Base-by-base conservation (phyloP, 2,888 invertebrate genomes). In the Dione vanillae region DNA sequence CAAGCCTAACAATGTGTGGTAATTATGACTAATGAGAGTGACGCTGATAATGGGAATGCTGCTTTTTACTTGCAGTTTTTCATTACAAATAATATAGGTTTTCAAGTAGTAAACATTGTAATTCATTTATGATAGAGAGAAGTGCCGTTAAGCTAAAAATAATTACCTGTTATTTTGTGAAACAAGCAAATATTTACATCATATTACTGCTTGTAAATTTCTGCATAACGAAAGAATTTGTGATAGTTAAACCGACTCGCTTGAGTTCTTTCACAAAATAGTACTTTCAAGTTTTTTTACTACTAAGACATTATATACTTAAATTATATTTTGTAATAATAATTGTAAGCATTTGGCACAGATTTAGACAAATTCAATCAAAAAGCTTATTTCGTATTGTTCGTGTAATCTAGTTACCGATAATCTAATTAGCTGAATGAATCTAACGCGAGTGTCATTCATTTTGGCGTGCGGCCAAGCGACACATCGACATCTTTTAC, bases 391-490 rank as follows among this genome's bases (percentile, higher is more conserved):
- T 56, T 40, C 56, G 56, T 56, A 12, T 56, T 56, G 56, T 56
- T 56, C 56, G 40, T 40, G 14, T 47, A 56, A 64, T 67, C 61
- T 70, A 40, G 52, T 70, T 70, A 67, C 62, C 11, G 56, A 62
- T 67, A 71, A 69, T 66, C 69, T 72, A 76, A 76, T 75, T 75
- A 68, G 66, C 75, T 68, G 72, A 75, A 75, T 72, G 68, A 70
- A 70, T 68, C 59, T 67, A 61, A 67, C 70, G 54, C 49, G 67
- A 68, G 64, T 76, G 71, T 74, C 76, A 71, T 75, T 72, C 69
- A 70, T 58, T 71, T 61, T 74, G 74, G 74, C 71, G 19, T 10
- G 40, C 41, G n/a, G 64, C 74, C 74, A 74, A 54, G 54, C 56
- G 58, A 51, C 49, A 47, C 47, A 64, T 69, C 52, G 62, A 64